These are phyloP conservation scores for Mesopsocus fuscifrons DNA, from an alignment of 2,888 invertebrate genomes.

Conservation along the genomic window DNA sequence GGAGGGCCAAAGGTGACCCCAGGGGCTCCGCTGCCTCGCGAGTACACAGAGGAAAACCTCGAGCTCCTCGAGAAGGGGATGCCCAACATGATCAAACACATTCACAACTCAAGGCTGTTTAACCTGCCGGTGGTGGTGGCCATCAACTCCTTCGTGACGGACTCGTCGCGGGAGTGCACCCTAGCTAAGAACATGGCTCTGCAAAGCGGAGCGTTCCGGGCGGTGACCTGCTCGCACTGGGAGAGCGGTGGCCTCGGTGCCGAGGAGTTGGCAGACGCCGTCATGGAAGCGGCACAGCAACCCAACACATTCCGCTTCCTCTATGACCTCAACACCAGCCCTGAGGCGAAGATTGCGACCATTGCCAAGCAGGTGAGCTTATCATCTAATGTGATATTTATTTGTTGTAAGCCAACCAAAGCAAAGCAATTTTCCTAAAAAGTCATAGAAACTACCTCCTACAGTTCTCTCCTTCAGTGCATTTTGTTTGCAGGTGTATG, in stretches of 20 bases:
- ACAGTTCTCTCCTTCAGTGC: too few species aligned
- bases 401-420: too few species aligned
- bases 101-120: conserved; percentile 74
- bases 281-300: conserved; percentile 53
- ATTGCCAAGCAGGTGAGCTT: conserved; percentile 69
- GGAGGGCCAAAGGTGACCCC: conserved; percentile 81
- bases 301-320: conserved; percentile 37
- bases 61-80: conserved; percentile 70
- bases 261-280: conserved; percentile 63
- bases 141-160: conserved; percentile 71
- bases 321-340: conserved; percentile 45
- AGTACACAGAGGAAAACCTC: conserved; percentile 71
- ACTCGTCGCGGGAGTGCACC: conserved; percentile 65
- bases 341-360: conserved; percentile 69
- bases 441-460: too few species aligned
- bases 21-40: conserved; percentile 64
- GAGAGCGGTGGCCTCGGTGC: conserved; percentile 79
- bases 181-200: conserved; percentile 51
- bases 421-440: too few species aligned
- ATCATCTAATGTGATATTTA: too few species aligned
- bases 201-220: conserved; percentile 67
- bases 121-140: conserved; percentile 90
- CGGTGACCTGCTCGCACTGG: conserved; percentile 82
- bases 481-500: too few species aligned
- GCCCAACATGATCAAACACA: conserved; percentile 82